These are phyloP conservation scores for Camponotus pennsylvanicus DNA, from an alignment of 1,140 invertebrate species.

Conservation along the genomic window DNA sequence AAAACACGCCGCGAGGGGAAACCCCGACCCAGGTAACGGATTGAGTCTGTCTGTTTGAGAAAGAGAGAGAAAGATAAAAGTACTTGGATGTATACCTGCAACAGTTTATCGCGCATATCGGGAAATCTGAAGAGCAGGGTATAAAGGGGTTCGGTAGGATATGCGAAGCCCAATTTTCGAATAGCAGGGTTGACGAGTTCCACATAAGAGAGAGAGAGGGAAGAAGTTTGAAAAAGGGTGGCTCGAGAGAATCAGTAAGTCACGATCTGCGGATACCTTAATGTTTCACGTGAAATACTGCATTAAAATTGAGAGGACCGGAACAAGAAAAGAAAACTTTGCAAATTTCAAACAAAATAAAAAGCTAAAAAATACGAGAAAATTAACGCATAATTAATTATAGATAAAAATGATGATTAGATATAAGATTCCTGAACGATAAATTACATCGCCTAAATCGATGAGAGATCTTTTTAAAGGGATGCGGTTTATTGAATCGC, in stretches of 20 bases:
- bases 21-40: conserved; percentile 71
- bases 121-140: conserved; percentile 53
- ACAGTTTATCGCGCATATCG: conserved; percentile 49
- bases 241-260: conserved; percentile 64
- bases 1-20: conserved; percentile 51
- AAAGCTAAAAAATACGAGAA: neutral
- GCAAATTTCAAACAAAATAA: neutral
- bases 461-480: conserved; percentile 23
- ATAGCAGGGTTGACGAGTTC: conserved; percentile 54
- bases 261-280: conserved; percentile 38
- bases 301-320: neutral
- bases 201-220: neutral
- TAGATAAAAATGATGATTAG: neutral
- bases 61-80: neutral
- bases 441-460: neutral
- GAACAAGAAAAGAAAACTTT: neutral
- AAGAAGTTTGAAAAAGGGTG: conserved; percentile 38
- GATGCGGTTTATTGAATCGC: conserved; percentile 17
- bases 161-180: conserved; percentile 72
- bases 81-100: conserved; percentile 37
- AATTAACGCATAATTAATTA: neutral
- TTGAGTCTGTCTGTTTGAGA: conserved; percentile 27
- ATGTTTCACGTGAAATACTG: conserved; percentile 13
- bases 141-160: conserved; percentile 41
- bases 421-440: neutral